phyloP scores from a whole-genome alignment of 2,797 vertebrate species.

The Heliangelus exortis region DNA sequence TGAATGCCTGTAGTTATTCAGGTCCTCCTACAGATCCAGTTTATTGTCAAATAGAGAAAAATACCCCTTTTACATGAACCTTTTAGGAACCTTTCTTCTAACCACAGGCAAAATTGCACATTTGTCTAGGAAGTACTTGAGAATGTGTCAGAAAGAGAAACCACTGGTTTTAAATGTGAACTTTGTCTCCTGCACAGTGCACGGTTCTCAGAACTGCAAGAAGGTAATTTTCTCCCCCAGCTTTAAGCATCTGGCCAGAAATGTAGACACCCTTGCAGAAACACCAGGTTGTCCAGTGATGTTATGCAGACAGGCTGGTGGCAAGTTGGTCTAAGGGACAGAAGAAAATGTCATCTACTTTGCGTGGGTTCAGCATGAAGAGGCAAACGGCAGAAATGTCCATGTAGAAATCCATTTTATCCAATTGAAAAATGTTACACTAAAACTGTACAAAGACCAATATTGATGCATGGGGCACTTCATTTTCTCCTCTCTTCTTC shows the following conservation, averaged over 20 bases:
- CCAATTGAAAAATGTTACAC: constrained; percentile 75
- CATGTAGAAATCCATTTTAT: constrained; percentile 87
- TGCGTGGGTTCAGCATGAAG: constrained; percentile 85
- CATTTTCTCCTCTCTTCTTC: neutral
- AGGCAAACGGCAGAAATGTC: constrained; percentile 86
- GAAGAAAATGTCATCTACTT: constrained; percentile 88
- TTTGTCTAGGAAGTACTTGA: neutral
- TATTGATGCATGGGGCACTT: neutral
- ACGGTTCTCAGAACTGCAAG: neutral
- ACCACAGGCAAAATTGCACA: neutral
- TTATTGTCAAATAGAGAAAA: constrained; percentile 36
- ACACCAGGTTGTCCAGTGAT: constrained; percentile 82
- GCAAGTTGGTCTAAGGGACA: constrained; percentile 87
- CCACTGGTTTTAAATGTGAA: neutral
- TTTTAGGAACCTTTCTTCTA: neutral
- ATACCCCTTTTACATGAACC: neutral
- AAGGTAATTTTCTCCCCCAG: neutral
- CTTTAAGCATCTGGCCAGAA: neutral
- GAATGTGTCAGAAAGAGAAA: constrained; percentile 7
- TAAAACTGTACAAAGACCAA: neutral
- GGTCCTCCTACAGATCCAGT: neutral
- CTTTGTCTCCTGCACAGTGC: neutral
- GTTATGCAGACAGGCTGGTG: constrained; percentile 87
- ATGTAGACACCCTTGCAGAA: neutral
- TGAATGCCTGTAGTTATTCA: constrained; percentile 16